Evolutionary conservation across 1,140 invertebrate genomes (phyloP).

Genomic region (Zaprionus ornatus): DNA sequence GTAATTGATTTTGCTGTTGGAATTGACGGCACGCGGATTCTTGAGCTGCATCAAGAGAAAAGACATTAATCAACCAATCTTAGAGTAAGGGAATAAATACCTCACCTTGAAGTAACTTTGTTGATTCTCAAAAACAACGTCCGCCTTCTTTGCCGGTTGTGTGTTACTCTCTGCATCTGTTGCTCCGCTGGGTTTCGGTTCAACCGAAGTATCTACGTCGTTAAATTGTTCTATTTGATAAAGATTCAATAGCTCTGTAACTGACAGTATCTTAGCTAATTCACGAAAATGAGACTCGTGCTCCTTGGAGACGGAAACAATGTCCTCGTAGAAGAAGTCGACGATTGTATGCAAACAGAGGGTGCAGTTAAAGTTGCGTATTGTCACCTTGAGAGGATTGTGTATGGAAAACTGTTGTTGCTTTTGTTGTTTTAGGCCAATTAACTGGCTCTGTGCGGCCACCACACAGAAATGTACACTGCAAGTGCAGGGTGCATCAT

Average conservation of each 20-base stretch:
- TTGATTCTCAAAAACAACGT: slow-evolving; percentile 70
- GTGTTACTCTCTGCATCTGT: slow-evolving; percentile 25
- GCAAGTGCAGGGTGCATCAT: slow-evolving; percentile 49
- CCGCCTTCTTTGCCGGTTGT: slow-evolving; percentile 37
- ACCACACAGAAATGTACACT: slow-evolving; percentile 78
- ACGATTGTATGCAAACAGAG: slow-evolving; percentile 76
- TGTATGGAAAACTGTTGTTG: slow-evolving; percentile 81
- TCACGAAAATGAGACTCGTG: slow-evolving; percentile 74
- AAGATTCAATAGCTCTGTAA: slow-evolving; percentile 72
- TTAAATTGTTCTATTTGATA: slow-evolving; percentile 57
- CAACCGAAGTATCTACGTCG: slow-evolving; percentile 23
- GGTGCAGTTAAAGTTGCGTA: slow-evolving; percentile 68
- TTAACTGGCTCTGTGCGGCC: slow-evolving; percentile 73
- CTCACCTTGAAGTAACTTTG: slow-evolving; percentile 75
- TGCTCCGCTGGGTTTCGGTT: slow-evolving; percentile 7
- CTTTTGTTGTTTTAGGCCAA: slow-evolving; percentile 67
- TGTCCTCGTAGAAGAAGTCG: slow-evolving; percentile 79
- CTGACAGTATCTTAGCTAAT: slow-evolving; percentile 68
- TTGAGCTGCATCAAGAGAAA: slow-evolving; percentile 47
- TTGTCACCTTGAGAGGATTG: slow-evolving; percentile 76
- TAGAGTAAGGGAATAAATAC: not conserved
- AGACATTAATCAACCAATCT: not conserved
- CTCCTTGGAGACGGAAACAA: slow-evolving; percentile 74
- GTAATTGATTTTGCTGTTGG: slow-evolving; percentile 82
- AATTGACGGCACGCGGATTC: slow-evolving; percentile 62